A percentile compares a stretch with the other conserved stretches of the same genome.
Conservation (phyloP, 2,113 vertebrate species). For the Crotophaga sulcirostris region DNA sequence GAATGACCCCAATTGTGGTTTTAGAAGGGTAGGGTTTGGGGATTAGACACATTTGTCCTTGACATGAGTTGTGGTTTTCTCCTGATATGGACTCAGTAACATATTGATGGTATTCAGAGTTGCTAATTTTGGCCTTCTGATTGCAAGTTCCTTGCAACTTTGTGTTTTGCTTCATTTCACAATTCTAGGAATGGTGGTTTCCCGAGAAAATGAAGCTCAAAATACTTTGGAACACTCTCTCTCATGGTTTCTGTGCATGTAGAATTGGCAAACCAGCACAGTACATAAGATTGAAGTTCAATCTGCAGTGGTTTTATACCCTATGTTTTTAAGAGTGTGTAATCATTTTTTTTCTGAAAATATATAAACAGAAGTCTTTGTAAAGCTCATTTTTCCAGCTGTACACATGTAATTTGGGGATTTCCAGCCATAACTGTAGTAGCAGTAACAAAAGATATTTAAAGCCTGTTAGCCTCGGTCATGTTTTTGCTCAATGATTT, state of each 20-base stretch:
- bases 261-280: not conserved
- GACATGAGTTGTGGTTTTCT: not conserved
- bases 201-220: not conserved
- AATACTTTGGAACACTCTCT: not conserved
- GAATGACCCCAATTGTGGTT: not conserved
- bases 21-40: not conserved
- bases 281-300: not conserved
- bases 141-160: not conserved
- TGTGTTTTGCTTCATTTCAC: not conserved
- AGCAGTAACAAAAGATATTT: not conserved
- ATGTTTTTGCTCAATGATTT: not conserved
- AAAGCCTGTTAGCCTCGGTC: not conserved
- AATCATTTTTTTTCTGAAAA: not conserved
- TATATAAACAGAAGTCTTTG: not conserved
- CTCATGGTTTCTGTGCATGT: not conserved
- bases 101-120: not conserved
- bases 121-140: conserved; percentile 10
- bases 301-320: not conserved
- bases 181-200: conserved; percentile 14
- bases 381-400: not conserved
- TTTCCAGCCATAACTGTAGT: not conserved
- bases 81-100: not conserved
- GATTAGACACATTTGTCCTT: not conserved
- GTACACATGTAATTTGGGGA: not conserved
- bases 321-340: not conserved